Conservation (phyloP, 2,797 vertebrate genomes). For the Helarctos malayanus region DNA sequence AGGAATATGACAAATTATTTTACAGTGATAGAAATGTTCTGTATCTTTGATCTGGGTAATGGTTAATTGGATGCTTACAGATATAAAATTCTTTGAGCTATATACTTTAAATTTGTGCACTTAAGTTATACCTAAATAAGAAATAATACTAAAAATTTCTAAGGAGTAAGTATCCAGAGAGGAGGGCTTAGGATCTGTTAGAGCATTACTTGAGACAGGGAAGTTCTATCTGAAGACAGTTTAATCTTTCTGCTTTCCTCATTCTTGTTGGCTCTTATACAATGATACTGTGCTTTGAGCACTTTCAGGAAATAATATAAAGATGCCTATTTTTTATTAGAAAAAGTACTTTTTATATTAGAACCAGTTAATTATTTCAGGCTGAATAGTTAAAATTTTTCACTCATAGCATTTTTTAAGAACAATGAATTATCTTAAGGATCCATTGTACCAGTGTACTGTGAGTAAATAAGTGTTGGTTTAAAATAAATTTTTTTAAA, state of each 20-base stretch:
- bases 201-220: not conserved
- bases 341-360: not conserved
- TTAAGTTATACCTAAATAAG: not conserved
- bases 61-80: not conserved
- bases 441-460: not conserved
- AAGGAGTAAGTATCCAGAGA: not conserved
- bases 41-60: not conserved
- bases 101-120: constrained; percentile 10
- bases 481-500: constrained; percentile 53
- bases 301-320: constrained; percentile 31
- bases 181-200: not conserved
- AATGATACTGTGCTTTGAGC: constrained; percentile 19
- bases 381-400: constrained; percentile 18
- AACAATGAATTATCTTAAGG: constrained; percentile 27
- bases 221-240: constrained; percentile 34
- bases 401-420: not conserved
- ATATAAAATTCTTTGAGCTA: not conserved
- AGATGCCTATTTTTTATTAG: not conserved
- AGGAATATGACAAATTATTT: not conserved
- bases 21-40: not conserved
- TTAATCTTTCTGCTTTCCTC: constrained; percentile 44
- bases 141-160: constrained; percentile 42
- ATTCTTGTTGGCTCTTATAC: not conserved
- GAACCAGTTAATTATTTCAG: constrained; percentile 32
- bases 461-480: constrained; percentile 14